Percentiles rank a stretch among this genome's conserved stretches.
Evolutionary conservation across 2,113 vertebrate genomes (phyloP).

Genomic region (Planiliza haematocheilus): DNA sequence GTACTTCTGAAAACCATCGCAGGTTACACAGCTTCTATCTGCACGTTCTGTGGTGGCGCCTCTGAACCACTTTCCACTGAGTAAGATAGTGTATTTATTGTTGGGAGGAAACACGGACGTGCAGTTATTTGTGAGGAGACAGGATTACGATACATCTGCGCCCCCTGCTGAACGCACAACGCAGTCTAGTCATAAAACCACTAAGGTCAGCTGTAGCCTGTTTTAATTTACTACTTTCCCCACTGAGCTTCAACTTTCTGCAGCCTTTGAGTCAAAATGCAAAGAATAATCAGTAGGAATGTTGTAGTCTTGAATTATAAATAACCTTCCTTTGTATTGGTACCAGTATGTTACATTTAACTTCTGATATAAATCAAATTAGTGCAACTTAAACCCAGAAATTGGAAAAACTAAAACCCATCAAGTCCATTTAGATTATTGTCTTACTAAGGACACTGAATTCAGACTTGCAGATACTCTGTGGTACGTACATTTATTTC

Average conservation of each 20-base stretch:
- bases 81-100: slow-evolving; percentile 34
- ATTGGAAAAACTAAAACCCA: too few species aligned
- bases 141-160: slow-evolving; percentile 8
- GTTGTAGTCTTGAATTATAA: too few species aligned
- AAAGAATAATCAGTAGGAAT: too few species aligned
- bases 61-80: background rate
- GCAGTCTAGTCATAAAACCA: slow-evolving; percentile 25
- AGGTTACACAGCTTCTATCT: background rate
- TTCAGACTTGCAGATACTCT: background rate
- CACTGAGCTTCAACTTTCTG: background rate
- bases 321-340: too few species aligned
- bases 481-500: background rate
- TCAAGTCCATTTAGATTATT: too few species aligned
- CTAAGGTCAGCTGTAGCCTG: slow-evolving; percentile 27
- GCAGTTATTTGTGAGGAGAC: slow-evolving; percentile 3
- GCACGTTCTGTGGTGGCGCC: background rate
- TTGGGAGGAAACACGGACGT: slow-evolving; percentile 5
- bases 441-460: background rate
- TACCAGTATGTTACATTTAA: background rate
- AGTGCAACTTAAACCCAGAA: background rate
- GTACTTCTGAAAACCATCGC: slow-evolving; percentile 64
- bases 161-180: slow-evolving; percentile 25
- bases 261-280: background rate
- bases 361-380: background rate
- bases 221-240: background rate